Conservation (phyloP, 2,888 invertebrate species). For the Drosophila mimica region DNA sequence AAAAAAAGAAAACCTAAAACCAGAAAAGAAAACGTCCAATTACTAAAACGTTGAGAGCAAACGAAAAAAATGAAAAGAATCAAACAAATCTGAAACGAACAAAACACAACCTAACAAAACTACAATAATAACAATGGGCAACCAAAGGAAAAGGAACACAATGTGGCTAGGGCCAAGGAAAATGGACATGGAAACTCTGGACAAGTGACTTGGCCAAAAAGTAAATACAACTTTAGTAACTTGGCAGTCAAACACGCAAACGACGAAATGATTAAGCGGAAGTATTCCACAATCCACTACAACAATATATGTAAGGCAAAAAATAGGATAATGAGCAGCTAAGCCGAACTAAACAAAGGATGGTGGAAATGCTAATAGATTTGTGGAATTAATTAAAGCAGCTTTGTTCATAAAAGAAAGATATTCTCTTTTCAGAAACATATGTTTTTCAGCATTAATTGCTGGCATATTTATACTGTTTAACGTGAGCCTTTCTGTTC, state of each 20-base stretch:
- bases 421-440: neutral
- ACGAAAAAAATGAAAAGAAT: slow-evolving; percentile 26
- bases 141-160: slow-evolving; percentile 35
- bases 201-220: slow-evolving; percentile 55
- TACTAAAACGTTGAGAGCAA: slow-evolving; percentile 48
- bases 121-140: slow-evolving; percentile 44
- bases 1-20: slow-evolving; percentile 22
- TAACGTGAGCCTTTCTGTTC: neutral
- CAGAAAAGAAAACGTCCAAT: slow-evolving; percentile 33
- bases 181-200: slow-evolving; percentile 40
- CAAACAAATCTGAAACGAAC: slow-evolving; percentile 21
- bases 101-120: slow-evolving; percentile 23
- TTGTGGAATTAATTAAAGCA: slow-evolving; percentile 26
- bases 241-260: slow-evolving; percentile 48
- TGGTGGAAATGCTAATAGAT: slow-evolving; percentile 23
- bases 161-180: slow-evolving; percentile 29
- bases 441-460: neutral
- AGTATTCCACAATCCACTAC: slow-evolving; percentile 18
- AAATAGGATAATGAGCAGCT: slow-evolving; percentile 20
- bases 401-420: slow-evolving; percentile 1
- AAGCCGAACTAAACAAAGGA: slow-evolving; percentile 21
- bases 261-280: slow-evolving; percentile 44
- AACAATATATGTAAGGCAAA: slow-evolving; percentile 13
- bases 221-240: slow-evolving; percentile 37
- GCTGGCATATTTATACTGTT: slow-evolving; percentile 1